Conservation (phyloP, 1,140 invertebrate genomes). For the Latrodectus geometricus region DNA sequence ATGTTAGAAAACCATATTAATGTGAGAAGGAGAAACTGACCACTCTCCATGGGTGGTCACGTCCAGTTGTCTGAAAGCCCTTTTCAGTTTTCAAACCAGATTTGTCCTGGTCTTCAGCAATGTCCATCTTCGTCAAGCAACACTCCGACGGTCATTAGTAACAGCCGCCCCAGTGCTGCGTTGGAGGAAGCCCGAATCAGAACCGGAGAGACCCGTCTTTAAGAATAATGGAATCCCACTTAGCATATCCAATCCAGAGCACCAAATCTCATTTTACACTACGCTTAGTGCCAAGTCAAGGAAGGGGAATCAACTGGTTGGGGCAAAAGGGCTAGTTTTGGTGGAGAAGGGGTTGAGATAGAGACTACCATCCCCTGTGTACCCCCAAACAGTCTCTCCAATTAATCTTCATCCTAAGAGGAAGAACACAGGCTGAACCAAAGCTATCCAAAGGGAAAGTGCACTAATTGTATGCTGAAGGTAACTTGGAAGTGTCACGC, state of each 20-base stretch:
- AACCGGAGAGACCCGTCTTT: slow-evolving; percentile 6
- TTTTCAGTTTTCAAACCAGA: slow-evolving; percentile 22
- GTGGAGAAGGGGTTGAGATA: slow-evolving; percentile 14
- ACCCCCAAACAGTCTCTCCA: slow-evolving; percentile 13
- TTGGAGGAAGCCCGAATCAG: not conserved
- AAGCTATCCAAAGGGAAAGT: slow-evolving; percentile 25
- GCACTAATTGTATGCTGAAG: slow-evolving; percentile 28
- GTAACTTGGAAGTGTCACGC: slow-evolving; percentile 2
- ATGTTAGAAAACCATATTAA: slow-evolving; percentile 26
- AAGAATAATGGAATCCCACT: slow-evolving; percentile 54
- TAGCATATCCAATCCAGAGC: slow-evolving; percentile 26
- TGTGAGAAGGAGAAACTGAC: slow-evolving; percentile 13
- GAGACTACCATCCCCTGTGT: not conserved
- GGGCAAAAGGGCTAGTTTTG: not conserved
- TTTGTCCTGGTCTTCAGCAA: slow-evolving; percentile 24
- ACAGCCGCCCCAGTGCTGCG: not conserved
- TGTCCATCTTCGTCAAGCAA: slow-evolving; percentile 39
- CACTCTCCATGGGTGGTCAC: slow-evolving; percentile 29
- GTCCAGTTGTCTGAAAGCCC: slow-evolving; percentile 41
- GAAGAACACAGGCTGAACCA: not conserved
- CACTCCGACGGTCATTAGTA: slow-evolving; percentile 32
- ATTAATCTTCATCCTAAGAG: slow-evolving; percentile 40
- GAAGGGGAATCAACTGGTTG: slow-evolving; percentile 35
- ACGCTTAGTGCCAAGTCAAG: slow-evolving; percentile 23
- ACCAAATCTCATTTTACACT: slow-evolving; percentile 46